These are phyloP conservation scores for Muscicapa adusta DNA, from an alignment of 2,113 vertebrate species.

Conservation along the genomic window DNA sequence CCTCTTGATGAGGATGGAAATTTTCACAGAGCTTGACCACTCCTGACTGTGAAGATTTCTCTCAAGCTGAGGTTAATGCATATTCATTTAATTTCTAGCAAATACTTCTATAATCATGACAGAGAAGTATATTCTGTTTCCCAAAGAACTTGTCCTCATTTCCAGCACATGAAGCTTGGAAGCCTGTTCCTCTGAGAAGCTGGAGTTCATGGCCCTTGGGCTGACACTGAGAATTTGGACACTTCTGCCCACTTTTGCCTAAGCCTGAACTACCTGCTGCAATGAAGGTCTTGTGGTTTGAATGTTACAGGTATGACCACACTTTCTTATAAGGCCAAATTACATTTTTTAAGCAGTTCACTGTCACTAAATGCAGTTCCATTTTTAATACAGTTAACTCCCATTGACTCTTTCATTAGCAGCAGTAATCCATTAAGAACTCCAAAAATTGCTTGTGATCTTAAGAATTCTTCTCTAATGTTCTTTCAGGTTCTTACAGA, in stretches of 20 bases:
- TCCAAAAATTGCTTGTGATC: neutral
- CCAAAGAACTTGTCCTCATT: neutral
- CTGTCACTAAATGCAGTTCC: neutral
- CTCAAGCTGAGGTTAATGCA: neutral
- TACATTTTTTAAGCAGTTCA: neutral
- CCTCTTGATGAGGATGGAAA: neutral
- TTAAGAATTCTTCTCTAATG: too few species aligned
- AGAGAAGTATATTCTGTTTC: neutral
- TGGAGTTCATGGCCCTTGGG: neutral
- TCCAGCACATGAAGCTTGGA: neutral
- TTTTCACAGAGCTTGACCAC: rapidly evolving
- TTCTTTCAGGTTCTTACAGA: too few species aligned
- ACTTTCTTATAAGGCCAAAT: neutral
- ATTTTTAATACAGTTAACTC: neutral
- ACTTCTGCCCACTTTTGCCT: neutral
- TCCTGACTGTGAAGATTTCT: neutral
- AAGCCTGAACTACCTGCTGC: neutral
- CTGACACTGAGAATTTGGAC: neutral
- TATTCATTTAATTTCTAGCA: neutral
- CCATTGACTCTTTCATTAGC: neutral
- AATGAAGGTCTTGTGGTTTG: neutral
- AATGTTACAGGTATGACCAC: neutral
- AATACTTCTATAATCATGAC: neutral
- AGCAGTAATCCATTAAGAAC: neutral
- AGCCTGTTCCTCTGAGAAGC: neutral